Evolutionary conservation across 2,888 invertebrate genomes (phyloP).

Genomic region (Nomada hirtipes): DNA sequence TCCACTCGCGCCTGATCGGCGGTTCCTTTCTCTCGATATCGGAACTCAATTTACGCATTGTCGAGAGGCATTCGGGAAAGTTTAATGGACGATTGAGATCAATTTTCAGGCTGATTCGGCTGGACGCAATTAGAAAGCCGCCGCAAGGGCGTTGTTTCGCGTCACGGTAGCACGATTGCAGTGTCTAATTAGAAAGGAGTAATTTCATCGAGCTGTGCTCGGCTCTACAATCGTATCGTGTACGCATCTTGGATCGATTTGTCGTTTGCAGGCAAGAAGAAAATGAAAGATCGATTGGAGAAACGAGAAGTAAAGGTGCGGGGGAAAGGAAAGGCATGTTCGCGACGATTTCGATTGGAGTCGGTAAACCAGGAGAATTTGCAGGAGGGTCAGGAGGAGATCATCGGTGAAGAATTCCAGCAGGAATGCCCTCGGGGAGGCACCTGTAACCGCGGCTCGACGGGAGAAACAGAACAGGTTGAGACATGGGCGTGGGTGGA

Average conservation of each 20-base stretch:
- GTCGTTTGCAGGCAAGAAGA: not conserved
- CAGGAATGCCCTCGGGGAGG: slow-evolving; percentile 82
- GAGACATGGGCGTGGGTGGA: slow-evolving; percentile 83
- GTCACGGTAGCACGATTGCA: slow-evolving; percentile 49
- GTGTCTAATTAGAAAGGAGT: slow-evolving; percentile 45
- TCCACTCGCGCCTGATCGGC: not conserved
- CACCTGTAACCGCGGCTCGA: slow-evolving; percentile 82
- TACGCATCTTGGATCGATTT: not conserved
- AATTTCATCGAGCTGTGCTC: slow-evolving; percentile 42
- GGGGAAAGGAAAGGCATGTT: not conserved
- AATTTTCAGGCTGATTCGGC: slow-evolving; percentile 36
- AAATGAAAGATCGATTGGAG: not conserved
- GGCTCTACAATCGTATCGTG: slow-evolving; percentile 7
- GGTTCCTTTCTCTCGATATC: slow-evolving; percentile 24
- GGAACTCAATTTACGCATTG: not conserved
- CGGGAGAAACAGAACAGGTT: slow-evolving; percentile 82
- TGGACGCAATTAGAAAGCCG: not conserved
- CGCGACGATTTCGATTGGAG: slow-evolving; percentile 30
- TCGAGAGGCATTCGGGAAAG: slow-evolving; percentile 43
- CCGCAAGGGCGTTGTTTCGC: slow-evolving; percentile 39
- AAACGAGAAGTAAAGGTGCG: not conserved
- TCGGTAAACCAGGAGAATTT: slow-evolving; percentile 57
- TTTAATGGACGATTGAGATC: slow-evolving; percentile 31
- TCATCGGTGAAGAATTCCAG: slow-evolving; percentile 79
- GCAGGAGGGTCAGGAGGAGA: slow-evolving; percentile 69